Evolutionary conservation across 2,888 invertebrate species (phyloP).

Genomic region (Drosophila nr. perissopoda): DNA sequence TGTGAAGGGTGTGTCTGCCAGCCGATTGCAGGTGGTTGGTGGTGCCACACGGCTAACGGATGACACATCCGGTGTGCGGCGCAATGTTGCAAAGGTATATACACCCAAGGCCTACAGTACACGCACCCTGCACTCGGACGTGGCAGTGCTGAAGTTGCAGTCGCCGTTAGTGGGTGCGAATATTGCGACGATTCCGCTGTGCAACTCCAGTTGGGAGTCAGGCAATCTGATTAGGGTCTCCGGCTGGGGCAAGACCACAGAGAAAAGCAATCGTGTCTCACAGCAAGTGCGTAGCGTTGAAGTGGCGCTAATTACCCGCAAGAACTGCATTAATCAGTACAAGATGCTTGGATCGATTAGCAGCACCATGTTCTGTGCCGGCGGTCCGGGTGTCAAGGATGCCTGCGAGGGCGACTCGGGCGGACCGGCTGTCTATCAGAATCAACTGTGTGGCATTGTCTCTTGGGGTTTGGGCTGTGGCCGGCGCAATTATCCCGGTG

Average conservation of each 20-base stretch:
- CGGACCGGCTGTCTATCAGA: constrained; percentile 79
- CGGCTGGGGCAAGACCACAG: constrained; percentile 78
- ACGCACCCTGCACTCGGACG: constrained; percentile 69
- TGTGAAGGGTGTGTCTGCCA: constrained; percentile 58
- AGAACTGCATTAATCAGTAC: constrained; percentile 66
- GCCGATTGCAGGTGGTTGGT: constrained; percentile 65
- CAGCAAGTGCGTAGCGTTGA: constrained; percentile 71
- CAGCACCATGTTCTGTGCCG: constrained; percentile 81
- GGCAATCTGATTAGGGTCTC: constrained; percentile 72
- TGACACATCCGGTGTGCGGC: constrained; percentile 46
- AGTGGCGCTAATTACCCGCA: constrained; percentile 64
- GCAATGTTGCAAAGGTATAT: constrained; percentile 57
- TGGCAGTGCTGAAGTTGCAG: constrained; percentile 75
- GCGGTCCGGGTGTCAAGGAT: constrained; percentile 70
- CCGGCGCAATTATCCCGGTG: constrained; percentile 89
- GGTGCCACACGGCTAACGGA: constrained; percentile 71
- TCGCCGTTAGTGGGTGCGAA: constrained; percentile 63
- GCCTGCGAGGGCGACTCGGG: constrained; percentile 83
- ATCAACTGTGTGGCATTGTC: constrained; percentile 88
- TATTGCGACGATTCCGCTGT: constrained; percentile 72
- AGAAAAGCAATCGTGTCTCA: constrained; percentile 57
- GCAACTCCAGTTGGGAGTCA: constrained; percentile 53
- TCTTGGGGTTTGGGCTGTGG: constrained; percentile 86
- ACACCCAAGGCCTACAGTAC: constrained; percentile 67
- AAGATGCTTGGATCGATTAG: constrained; percentile 54